Percentiles rank a stretch among this genome's conserved stretches.
phyloP scores from a whole-genome alignment of 64 coral and sea anemone species.

The Acropora yongei region DNA sequence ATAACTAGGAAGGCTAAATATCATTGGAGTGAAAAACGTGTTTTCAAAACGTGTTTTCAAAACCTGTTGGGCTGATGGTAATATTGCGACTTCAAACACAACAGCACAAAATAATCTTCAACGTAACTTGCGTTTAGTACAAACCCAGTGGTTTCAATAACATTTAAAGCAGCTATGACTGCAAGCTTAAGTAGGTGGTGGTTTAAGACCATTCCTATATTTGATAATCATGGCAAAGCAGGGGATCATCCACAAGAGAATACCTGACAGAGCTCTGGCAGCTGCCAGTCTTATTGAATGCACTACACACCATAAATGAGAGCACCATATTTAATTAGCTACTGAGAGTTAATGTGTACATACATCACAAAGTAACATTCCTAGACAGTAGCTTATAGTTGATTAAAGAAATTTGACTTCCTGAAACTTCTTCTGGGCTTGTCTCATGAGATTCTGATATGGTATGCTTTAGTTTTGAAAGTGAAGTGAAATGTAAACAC shows the following conservation, averaged over 20 bases:
- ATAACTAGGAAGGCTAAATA: not conserved
- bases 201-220: constrained; percentile 11
- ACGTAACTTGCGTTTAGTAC: not conserved
- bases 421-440: too few species aligned
- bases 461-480: too few species aligned
- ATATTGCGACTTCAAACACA: constrained; percentile 16
- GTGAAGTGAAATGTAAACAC: too few species aligned
- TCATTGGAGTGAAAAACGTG: not conserved
- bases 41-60: not conserved
- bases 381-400: too few species aligned
- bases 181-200: not conserved
- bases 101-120: not conserved
- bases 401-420: too few species aligned
- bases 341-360: too few species aligned
- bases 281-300: not conserved
- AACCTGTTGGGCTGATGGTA: not conserved
- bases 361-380: too few species aligned
- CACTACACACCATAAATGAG: not conserved
- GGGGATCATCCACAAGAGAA: not conserved
- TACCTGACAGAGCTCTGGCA: not conserved
- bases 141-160: not conserved
- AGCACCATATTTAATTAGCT: too few species aligned
- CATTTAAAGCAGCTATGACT: not conserved
- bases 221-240: not conserved
- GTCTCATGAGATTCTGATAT: too few species aligned